These are phyloP conservation scores for Pluvianellus socialis DNA, from an alignment of 2,113 vertebrate species.

Conservation along the genomic window DNA sequence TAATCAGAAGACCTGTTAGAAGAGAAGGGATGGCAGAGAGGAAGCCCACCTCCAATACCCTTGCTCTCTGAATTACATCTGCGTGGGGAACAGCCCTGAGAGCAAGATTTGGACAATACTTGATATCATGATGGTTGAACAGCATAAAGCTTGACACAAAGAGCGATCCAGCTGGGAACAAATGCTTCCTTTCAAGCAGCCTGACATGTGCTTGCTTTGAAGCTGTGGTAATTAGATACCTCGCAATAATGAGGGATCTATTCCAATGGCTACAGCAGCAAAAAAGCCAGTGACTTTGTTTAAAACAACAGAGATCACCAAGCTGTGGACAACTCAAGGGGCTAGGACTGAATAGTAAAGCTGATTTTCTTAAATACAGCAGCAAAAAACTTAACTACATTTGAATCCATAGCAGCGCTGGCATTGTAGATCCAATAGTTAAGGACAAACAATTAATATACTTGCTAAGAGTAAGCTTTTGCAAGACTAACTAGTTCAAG, in stretches of 20 bases:
- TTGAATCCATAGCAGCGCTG: neutral
- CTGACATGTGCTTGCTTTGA: constrained; percentile 35
- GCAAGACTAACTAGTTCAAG: neutral
- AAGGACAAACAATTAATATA: neutral
- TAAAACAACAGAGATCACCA: neutral
- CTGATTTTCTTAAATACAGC: neutral
- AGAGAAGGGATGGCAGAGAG: neutral
- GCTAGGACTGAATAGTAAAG: neutral
- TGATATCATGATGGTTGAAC: neutral
- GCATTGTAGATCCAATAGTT: fast-evolving
- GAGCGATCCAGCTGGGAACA: neutral
- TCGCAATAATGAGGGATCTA: neutral
- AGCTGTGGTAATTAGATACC: constrained; percentile 37
- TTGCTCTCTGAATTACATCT: neutral
- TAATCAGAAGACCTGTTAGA: neutral
- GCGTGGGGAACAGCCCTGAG: neutral
- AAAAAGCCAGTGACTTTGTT: neutral
- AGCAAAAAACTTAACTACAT: neutral
- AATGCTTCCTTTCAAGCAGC: constrained; percentile 36
- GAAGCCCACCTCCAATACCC: neutral
- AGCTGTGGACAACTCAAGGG: neutral
- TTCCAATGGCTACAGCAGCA: neutral
- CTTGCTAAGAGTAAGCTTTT: neutral
- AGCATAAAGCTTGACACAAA: neutral
- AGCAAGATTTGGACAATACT: neutral